These are phyloP conservation scores for Agrenia bidenticulata DNA, from an alignment of 2,888 invertebrate genomes.

Conservation along the genomic window DNA sequence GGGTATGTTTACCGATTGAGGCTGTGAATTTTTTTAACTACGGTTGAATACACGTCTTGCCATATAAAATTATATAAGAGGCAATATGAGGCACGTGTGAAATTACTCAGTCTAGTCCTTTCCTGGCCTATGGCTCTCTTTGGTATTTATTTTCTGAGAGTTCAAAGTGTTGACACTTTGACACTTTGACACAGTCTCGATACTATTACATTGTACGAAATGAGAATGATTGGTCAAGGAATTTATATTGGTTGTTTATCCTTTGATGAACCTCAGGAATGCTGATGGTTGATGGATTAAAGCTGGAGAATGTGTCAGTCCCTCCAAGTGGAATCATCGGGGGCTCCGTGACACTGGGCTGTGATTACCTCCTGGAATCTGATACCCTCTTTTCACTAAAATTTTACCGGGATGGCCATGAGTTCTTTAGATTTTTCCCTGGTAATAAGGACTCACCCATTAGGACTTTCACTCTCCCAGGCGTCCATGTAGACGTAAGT, in stretches of 20 bases:
- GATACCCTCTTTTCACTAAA: constrained; percentile 13
- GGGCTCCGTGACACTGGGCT: constrained; percentile 29
- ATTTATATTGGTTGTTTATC: constrained; percentile 46
- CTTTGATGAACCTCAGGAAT: constrained; percentile 37
- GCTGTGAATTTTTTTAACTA: no score
- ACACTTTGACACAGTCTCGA: no score
- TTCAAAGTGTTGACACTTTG: no score
- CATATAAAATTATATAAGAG: no score
- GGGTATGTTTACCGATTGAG: constrained; percentile 8
- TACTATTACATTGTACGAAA: neutral
- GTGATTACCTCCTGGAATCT: constrained; percentile 32
- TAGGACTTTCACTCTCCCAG: constrained; percentile 19
- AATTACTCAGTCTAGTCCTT: no score
- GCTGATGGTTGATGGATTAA: constrained; percentile 38
- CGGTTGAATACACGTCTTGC: no score
- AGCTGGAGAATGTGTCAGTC: constrained; percentile 35
- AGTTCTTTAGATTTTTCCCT: constrained; percentile 32
- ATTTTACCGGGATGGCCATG: constrained; percentile 29
- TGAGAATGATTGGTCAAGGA: constrained; percentile 33
- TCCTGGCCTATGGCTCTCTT: no score
- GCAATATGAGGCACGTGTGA: no score
- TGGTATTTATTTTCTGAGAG: no score
- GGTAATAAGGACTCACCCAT: constrained; percentile 11
- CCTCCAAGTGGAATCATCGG: constrained; percentile 34
- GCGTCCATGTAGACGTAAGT: constrained; percentile 38